Evolutionary conservation across 2,797 vertebrate species (phyloP), one percentile per base, ranked within the genome.

Genomic region (Sebastes melanostomus): DNA sequence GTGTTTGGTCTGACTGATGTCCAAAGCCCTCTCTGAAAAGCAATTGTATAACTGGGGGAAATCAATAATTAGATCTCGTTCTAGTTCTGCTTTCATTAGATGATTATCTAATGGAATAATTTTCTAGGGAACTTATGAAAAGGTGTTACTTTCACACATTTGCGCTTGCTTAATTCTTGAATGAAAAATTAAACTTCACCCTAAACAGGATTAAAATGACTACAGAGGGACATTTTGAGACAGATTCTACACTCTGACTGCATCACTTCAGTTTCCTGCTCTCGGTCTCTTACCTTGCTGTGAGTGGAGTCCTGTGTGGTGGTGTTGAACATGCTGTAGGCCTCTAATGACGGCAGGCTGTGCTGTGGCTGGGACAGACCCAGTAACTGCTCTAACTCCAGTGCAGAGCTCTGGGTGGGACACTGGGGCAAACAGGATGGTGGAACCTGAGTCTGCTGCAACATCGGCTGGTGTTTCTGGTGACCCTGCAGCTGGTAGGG

Each of bases 331-430:
- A 92, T 9, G 74, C 77, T 14, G 73, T 88, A 93, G 78, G 88
- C 56, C 63, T 91, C 89, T 63, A 91, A 12, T 0, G 91, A 59
- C 1, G 89, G 83, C 66, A 80, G 74, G 60, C 68, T 36, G 84
- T 78, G 82, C 13, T 86, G 89, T 1, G 77, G 81, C 72, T 83
- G 89, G 2, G 87, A 50, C 69, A 93, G 71, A n/a, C 84, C 88
- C 83, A 94, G 81, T 2, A 93, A 27, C 72, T 94, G 92, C 73
- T 93, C 91, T 2, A 92, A 4, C 54, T 93, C 92, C 54, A 92
- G 66, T 0, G 88, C 50, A 3, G 92, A 72, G 80, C 84, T 88
- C 65, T 93, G 90, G 32, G 56, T 5, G 72, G 90, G 60, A 78
- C 83, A 73, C 59, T 85, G 85, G 46, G 87, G 24, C 67, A 86